Evolutionary conservation across 2,888 invertebrate species (phyloP), one percentile per base, ranked within the genome.

Genomic region (Phlogophora meticulosa): DNA sequence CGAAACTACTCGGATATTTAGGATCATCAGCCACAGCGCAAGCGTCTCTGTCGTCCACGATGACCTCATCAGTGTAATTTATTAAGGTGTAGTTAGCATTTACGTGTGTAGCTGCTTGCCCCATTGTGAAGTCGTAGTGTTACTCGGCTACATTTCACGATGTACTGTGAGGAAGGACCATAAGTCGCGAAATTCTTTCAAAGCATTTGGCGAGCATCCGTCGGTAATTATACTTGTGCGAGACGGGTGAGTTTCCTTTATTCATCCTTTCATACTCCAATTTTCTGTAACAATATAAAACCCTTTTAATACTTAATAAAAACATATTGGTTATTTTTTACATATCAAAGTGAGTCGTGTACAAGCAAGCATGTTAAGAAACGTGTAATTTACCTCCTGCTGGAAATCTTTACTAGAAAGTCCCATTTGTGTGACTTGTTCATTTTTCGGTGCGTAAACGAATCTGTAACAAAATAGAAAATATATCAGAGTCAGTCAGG

Each of bases 1-100:
- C 98, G 72, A 97, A 96, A 81, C 96, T 96, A 86, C 97, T 97
- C 76, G 95, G 96, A 88, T 97, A 97, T 86, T 92, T 92, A 49
- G 95, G 95, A 73, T 94, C 95, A 72, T 95, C 95, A 38, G 90
- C 90, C 49, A 92, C 93, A 49, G 88, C 92, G 74, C 95, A 95
- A 34, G 83, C 92, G 56, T 90, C 96, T 92, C 86, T 96, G 84
- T 92, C 90, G 85, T 91, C 90, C 52, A 87, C 89, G 64, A 87
- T 85, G 72, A 88, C 82, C 34, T 92, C 90, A 59, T 92, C 91
- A 32, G 92, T 88, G 63, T 89, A 91, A 86, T 94, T 94, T 67
- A 87, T 78, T 71, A 84, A 80, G 63, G 92, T 93, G 64, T 86
- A 88, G 83, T 94, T 94, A 56, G 87, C 83, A 74, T 87, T 86